phyloP scores from a whole-genome alignment of 1,140 invertebrate species.

The Agrypnia vestita region DNA sequence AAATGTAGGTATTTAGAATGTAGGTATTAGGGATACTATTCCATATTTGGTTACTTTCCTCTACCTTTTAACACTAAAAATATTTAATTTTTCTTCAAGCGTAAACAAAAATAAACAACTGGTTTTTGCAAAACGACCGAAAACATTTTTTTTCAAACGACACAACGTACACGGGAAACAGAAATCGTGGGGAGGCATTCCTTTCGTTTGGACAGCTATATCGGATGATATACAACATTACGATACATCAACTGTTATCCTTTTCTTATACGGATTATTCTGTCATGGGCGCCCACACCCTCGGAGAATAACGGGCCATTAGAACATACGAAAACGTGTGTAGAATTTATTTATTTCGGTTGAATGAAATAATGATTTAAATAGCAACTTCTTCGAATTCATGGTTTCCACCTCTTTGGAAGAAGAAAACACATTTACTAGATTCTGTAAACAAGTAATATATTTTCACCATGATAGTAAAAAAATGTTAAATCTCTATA shows the following conservation, averaged over 20 bases:
- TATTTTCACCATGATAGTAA: too few species aligned
- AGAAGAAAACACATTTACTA: too few species aligned
- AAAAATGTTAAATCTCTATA: too few species aligned
- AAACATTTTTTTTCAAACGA: too few species aligned
- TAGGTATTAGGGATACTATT: too few species aligned
- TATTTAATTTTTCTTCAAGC: background rate
- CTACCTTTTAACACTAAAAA: too few species aligned
- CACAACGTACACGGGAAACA: too few species aligned
- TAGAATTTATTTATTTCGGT: background rate
- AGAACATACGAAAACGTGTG: background rate
- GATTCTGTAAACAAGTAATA: too few species aligned
- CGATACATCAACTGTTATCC: slow-evolving; percentile 32
- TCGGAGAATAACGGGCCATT: slow-evolving; percentile 8
- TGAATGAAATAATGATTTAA: slow-evolving; percentile 1
- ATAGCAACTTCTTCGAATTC: background rate
- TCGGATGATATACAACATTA: slow-evolving; percentile 21
- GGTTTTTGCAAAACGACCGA: too few species aligned
- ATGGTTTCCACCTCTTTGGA: too few species aligned
- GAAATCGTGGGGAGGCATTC: background rate
- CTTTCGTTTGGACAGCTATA: background rate
- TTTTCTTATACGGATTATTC: slow-evolving; percentile 13
- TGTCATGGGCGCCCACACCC: slow-evolving; percentile 2
- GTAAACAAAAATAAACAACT: background rate
- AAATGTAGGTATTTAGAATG: too few species aligned
- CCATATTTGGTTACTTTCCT: too few species aligned